Conservation (phyloP, 1,140 invertebrate genomes). For the Bursaphelenchus mucronatus region DNA sequence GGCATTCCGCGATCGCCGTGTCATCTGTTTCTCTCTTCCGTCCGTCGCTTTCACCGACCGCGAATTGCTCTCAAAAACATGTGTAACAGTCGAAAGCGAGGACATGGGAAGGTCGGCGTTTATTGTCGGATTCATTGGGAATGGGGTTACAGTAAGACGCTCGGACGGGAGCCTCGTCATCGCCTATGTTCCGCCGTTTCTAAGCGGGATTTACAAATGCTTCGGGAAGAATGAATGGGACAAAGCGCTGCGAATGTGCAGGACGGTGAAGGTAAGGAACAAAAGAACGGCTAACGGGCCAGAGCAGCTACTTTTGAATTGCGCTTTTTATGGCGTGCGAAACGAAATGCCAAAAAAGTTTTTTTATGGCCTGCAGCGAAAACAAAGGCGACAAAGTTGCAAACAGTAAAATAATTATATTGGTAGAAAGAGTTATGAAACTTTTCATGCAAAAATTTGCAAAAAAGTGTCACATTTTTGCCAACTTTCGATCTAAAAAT, state of each 20-base stretch:
- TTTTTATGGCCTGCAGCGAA: too few relatives aligned
- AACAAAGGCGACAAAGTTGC: too few relatives aligned
- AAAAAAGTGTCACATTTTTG: too few relatives aligned
- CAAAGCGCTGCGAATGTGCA: slow-evolving; percentile 73
- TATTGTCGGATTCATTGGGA: slow-evolving; percentile 69
- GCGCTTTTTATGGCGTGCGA: too few relatives aligned
- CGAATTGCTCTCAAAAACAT: slow-evolving; percentile 69
- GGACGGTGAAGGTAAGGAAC: slow-evolving; percentile 70
- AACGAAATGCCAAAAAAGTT: too few relatives aligned
- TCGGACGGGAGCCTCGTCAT: slow-evolving; percentile 70
- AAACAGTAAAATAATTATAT: too few relatives aligned
- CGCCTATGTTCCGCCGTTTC: slow-evolving; percentile 69
- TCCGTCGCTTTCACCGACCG: slow-evolving; percentile 72
- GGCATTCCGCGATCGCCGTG: slow-evolving; percentile 74
- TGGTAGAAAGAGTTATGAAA: too few relatives aligned
- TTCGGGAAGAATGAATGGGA: slow-evolving; percentile 70
- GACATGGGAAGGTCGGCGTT: slow-evolving; percentile 50
- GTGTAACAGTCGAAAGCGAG: slow-evolving; percentile 64
- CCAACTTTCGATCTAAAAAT: too few relatives aligned
- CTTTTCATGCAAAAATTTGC: too few relatives aligned
- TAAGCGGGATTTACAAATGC: slow-evolving; percentile 68
- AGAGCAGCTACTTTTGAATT: too few relatives aligned
- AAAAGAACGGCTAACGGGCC: too few relatives aligned
- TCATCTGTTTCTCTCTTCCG: slow-evolving; percentile 82
- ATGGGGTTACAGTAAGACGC: slow-evolving; percentile 72